These are phyloP conservation scores for Columba janthina DNA, from an alignment of 2,113 vertebrate species.

Conservation along the genomic window DNA sequence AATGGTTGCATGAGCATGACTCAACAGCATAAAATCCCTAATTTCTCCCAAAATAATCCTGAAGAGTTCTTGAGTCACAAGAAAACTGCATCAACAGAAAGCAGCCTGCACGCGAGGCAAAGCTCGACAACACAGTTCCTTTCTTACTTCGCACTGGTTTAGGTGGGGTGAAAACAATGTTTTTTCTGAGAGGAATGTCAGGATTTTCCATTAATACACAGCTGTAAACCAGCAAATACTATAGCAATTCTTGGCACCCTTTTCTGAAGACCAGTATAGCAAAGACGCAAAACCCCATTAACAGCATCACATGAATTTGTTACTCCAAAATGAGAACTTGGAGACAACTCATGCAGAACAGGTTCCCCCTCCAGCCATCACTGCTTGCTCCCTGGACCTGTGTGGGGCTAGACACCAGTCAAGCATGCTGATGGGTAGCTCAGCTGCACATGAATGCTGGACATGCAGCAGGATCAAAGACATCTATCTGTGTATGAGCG, in stretches of 20 bases:
- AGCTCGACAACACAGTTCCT: not conserved
- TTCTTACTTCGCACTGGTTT: not conserved
- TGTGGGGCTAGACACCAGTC: not conserved
- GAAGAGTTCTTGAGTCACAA: not conserved
- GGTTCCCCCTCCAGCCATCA: not conserved
- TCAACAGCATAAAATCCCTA: not conserved
- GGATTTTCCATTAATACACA: not conserved
- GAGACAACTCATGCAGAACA: not conserved
- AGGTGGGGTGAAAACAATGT: not conserved
- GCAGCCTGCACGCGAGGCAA: not conserved
- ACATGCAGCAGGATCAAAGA: not conserved
- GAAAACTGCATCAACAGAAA: not conserved
- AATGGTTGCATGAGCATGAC: not conserved
- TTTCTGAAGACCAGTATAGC: not conserved
- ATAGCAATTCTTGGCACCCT: not conserved
- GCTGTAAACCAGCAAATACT: not conserved
- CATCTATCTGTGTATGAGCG: accelerated
- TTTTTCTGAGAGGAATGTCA: not conserved
- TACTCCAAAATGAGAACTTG: not conserved
- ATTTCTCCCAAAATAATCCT: not conserved
- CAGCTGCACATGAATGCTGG: not conserved
- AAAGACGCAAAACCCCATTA: not conserved
- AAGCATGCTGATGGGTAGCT: not conserved
- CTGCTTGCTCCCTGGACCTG: not conserved
- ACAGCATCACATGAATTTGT: not conserved